A percentile compares a stretch with the other conserved stretches of the same genome.
Conservation (phyloP, 2,888 invertebrate genomes). For the Lagria hirta region DNA sequence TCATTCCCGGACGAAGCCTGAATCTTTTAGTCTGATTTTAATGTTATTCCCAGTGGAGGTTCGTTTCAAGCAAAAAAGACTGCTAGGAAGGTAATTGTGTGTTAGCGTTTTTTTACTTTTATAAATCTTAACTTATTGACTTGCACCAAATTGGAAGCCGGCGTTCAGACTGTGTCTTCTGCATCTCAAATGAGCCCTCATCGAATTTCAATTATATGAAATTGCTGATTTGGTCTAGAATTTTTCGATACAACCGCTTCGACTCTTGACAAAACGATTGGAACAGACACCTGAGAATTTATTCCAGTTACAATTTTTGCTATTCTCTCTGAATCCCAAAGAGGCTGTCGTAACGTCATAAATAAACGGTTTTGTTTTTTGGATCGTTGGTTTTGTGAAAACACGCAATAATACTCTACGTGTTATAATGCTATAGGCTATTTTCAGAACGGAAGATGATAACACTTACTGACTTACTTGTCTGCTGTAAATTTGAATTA, state of each 20-base stretch:
- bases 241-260: constrained; percentile 9
- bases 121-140: constrained; percentile 35
- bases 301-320: constrained; percentile 4
- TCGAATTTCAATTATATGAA: constrained; percentile 36
- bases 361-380: too few species aligned
- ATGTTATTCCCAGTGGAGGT: too few species aligned
- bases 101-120: constrained; percentile 20
- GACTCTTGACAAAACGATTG: constrained; percentile 6
- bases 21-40: too few species aligned
- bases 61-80: constrained; percentile 15
- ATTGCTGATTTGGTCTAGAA: constrained; percentile 31
- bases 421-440: too few species aligned
- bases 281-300: constrained; percentile 16
- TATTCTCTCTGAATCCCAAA: too few species aligned
- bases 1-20: too few species aligned
- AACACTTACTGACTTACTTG: constrained; percentile 17
- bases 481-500: constrained; percentile 20
- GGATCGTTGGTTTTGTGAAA: too few species aligned
- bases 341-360: too few species aligned
- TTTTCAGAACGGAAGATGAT: constrained; percentile 19
- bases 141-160: constrained; percentile 33
- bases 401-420: too few species aligned
- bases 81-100: constrained; percentile 19
- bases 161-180: constrained; percentile 26
- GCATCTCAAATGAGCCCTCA: constrained; percentile 32